A percentile compares a stretch with the other conserved stretches of the same genome.
These are phyloP conservation scores for Lethocerus indicus DNA, from an alignment of 1,140 invertebrate genomes.

Conservation along the genomic window DNA sequence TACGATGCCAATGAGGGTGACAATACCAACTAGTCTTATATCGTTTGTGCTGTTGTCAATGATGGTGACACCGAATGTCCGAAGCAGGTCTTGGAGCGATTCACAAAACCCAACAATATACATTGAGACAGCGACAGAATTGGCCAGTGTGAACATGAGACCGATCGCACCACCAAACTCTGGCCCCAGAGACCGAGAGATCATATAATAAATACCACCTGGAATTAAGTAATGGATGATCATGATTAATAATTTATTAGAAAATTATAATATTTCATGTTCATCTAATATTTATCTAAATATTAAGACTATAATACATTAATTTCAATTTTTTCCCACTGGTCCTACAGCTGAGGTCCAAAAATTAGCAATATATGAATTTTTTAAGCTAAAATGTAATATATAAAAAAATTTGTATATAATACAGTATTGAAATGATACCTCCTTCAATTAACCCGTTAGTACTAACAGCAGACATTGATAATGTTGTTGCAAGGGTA, in stretches of 20 bases:
- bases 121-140: slow-evolving; percentile 93
- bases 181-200: slow-evolving; percentile 85
- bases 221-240: no score
- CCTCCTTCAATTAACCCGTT: slow-evolving; percentile 32
- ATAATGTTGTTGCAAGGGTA: slow-evolving; percentile 39
- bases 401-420: no score
- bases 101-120: slow-evolving; percentile 96
- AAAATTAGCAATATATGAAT: no score
- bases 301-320: no score
- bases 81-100: slow-evolving; percentile 54
- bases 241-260: no score
- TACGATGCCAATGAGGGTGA: slow-evolving; percentile 57
- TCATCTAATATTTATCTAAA: no score
- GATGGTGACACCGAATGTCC: slow-evolving; percentile 31
- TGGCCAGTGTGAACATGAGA: slow-evolving; percentile 75
- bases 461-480: slow-evolving; percentile 50
- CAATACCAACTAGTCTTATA: slow-evolving; percentile 43
- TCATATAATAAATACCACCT: slow-evolving; percentile 97
- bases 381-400: no score
- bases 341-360: no score
- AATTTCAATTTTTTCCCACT: no score
- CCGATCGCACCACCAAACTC: slow-evolving; percentile 88
- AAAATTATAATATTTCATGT: no score
- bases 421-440: no score
- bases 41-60: slow-evolving; percentile 41